Base-by-base conservation (phyloP, 2,888 invertebrate genomes). In the Pyrocoelia pectoralis region DNA sequence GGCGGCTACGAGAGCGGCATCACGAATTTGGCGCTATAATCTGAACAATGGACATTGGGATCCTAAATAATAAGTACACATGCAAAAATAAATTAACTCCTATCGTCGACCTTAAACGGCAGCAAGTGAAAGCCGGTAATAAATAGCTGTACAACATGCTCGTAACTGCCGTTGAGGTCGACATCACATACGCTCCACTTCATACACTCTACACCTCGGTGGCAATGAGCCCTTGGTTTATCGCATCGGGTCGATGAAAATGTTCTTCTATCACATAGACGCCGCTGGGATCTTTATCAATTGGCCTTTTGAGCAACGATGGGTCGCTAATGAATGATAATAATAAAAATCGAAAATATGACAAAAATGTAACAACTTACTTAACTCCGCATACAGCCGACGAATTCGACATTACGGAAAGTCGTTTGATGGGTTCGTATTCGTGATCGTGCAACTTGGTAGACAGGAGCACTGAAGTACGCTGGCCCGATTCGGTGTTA, bases 261-360 rank as follows among this genome's bases (percentile, higher is more conserved):
- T 90, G 90, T 82, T 90, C 90, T 84, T 89, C 90, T 81, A 90
- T 85, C 79, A 90, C 89, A 84, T 89, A 90, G 78, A 90, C 90
- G 72, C 84, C 84, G 73, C 74, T 77, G 80, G 78, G 73, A 72
- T 88, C 88, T 76, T 83, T 82, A 73, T 88, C 87, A 71, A 85
- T 80, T 79, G 89, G 88, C 82, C 90, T 87, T 82, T 90, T 90
- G 74, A 88, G 84, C 79, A 89, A 82, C 77, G 89, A 86, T 74
- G 89, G 85, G 81, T 90, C 90, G 82, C 88, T 88, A 85, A 85
- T 80, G 80, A 84, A 69, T 66, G 71, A 57, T 14, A 51, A 15
- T 9, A 49, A 15, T 28, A 13, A 50, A 8, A 4, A 38, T 19
- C 15, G 24, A 1, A n/a, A n/a, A 50, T 24, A 50, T 14, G 17